Evolutionary conservation across 2,888 invertebrate species (phyloP).

Genomic region (Dendrolimus houi): DNA sequence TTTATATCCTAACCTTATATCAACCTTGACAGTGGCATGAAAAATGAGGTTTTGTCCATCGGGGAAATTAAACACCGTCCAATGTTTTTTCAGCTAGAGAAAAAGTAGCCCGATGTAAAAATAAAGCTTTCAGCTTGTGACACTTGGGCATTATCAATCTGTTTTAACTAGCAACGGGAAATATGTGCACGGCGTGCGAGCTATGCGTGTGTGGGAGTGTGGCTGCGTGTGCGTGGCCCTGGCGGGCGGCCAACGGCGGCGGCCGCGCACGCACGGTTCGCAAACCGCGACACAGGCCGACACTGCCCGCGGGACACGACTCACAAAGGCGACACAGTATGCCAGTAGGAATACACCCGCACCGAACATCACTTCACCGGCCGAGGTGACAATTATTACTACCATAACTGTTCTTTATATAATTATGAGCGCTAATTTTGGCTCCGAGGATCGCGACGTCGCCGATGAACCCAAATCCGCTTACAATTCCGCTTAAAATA

Average conservation of each 20-base stretch:
- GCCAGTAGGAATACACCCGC: conserved; percentile 15
- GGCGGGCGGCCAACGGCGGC: conserved; percentile 32
- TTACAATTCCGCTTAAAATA: conserved; percentile 41
- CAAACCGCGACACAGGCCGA: conserved; percentile 4
- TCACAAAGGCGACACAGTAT: background rate
- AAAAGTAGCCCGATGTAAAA: conserved; percentile 46
- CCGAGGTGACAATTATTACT: conserved; percentile 50
- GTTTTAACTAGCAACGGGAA: conserved; percentile 61
- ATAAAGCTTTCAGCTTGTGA: conserved; percentile 58
- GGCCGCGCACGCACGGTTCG: conserved; percentile 8
- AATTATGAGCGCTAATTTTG: conserved; percentile 47
- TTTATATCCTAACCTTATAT: conserved; percentile 71
- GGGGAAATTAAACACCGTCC: conserved; percentile 53
- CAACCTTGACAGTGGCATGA: conserved; percentile 73
- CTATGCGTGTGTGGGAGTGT: conserved; percentile 20
- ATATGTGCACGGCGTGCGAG: conserved; percentile 27
- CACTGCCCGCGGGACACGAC: conserved; percentile 5
- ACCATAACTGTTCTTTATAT: conserved; percentile 44
- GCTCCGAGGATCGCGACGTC: conserved; percentile 33
- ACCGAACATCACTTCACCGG: conserved; percentile 15
- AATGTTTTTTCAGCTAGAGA: conserved; percentile 22
- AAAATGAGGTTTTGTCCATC: conserved; percentile 54
- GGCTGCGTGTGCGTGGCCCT: conserved; percentile 21
- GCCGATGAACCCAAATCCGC: conserved; percentile 30
- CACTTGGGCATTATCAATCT: conserved; percentile 71